Evolutionary conservation across 37 sponge, comb jelly and placozoan species (phyloP).

Genomic region (Cliona cf. orientalis): DNA sequence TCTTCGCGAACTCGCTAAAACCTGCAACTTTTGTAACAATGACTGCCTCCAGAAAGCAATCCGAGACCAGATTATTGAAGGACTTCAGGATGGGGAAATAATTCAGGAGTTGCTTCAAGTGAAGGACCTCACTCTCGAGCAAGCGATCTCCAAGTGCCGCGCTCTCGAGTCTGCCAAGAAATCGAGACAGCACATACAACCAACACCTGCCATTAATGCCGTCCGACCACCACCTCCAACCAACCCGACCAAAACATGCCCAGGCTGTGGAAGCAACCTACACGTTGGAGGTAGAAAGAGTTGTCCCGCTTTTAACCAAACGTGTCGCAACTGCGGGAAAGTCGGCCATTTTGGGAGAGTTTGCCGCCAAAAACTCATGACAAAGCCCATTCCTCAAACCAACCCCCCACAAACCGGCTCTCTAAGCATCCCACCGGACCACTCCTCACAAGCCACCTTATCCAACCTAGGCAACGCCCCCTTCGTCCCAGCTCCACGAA

Average conservation of each 20-base stretch:
- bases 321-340: slow-evolving; percentile 43
- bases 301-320: slow-evolving; percentile 28
- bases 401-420: no score
- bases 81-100: slow-evolving; percentile 20
- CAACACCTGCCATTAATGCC: neutral
- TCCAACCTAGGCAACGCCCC: no score
- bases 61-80: slow-evolving; percentile 34
- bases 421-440: no score
- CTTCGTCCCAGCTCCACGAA: no score
- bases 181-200: neutral
- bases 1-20: slow-evolving; percentile 23
- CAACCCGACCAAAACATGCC: slow-evolving; percentile 21
- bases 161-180: slow-evolving; percentile 20
- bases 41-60: slow-evolving; percentile 22
- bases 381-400: neutral
- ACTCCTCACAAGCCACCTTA: no score
- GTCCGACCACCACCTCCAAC: neutral
- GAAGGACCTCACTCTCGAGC: slow-evolving; percentile 9
- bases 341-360: slow-evolving; percentile 33
- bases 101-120: slow-evolving; percentile 15
- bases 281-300: slow-evolving; percentile 21
- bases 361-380: slow-evolving; percentile 13
- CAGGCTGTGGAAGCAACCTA: slow-evolving; percentile 15
- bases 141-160: slow-evolving; percentile 26
- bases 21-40: slow-evolving; percentile 33